Conservation (phyloP, 2,797 vertebrate genomes). For the Oryzias sinensis region DNA sequence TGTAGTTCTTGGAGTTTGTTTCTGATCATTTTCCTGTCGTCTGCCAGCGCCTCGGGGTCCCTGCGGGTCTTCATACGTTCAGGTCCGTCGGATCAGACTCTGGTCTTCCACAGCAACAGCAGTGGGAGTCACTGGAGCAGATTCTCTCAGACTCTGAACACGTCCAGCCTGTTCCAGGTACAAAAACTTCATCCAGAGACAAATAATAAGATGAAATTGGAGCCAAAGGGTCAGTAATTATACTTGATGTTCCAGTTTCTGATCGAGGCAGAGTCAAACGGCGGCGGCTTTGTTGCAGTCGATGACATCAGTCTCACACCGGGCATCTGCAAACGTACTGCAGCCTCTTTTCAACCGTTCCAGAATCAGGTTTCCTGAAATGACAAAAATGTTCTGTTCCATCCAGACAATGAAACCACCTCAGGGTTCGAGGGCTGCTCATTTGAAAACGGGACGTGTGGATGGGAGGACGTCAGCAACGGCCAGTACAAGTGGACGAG, state of each 20-base stretch:
- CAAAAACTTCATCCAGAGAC: neutral
- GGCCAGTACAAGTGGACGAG: conserved; percentile 73
- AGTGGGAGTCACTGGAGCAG: conserved; percentile 60
- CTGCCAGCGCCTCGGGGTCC: conserved; percentile 61
- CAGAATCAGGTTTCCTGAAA: neutral
- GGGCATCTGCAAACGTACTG: conserved; percentile 69
- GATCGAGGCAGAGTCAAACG: conserved; percentile 65
- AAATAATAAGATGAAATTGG: neutral
- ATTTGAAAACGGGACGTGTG: conserved; percentile 74
- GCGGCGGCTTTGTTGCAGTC: conserved; percentile 70
- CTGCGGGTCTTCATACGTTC: conserved; percentile 58
- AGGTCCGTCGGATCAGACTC: conserved; percentile 21
- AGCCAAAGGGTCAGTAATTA: neutral
- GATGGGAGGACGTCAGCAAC: conserved; percentile 71
- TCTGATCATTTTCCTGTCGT: conserved; percentile 6
- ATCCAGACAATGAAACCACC: conserved; percentile 58
- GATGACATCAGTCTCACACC: conserved; percentile 75
- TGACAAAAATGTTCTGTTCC: neutral
- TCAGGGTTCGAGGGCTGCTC: conserved; percentile 66
- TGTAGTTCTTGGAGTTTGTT: too few relatives aligned
- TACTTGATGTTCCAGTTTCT: conserved; percentile 58
- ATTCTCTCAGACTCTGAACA: conserved; percentile 56
- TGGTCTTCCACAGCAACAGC: conserved; percentile 57
- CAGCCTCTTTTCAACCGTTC: neutral
- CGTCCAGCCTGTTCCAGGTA: conserved; percentile 69